Evolutionary conservation across 2,797 vertebrate species (phyloP), one percentile per base, ranked within the genome.

Genomic region (Aphelocoma californica): DNA sequence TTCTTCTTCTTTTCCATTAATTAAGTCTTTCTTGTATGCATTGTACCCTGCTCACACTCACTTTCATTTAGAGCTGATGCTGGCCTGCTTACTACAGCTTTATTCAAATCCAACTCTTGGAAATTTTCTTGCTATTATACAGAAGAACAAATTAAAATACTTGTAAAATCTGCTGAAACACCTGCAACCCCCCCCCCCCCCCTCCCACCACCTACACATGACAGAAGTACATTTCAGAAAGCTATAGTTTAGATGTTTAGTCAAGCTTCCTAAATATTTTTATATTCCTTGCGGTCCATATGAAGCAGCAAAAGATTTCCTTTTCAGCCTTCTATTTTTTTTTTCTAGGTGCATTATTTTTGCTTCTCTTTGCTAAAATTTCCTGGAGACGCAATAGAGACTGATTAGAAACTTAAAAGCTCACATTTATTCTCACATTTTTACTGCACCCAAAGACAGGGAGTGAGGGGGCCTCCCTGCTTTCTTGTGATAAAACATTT

Each of bases 381-480:
- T 77, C 12, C 23, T 57, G 28, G 7, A 32, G 8, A 32, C 51
- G 23, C 15, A 65, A 32, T 42, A 29, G 4, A 66, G 34, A 42
- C 7, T 40, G 28, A 79, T 58, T 28, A 70, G 7, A 3, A 80
- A 9, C 14, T 53, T 70, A 36, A 56, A 86, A 45, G 7, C 80
- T 74, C 25, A 47, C 18, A 47, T 71, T 87, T 82, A 28, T 18
- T 9, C 12, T 82, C 24, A 61, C 1, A 57, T 34, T 71, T 86
- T 60, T 57, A 38, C 10, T 73, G 13, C 6, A 50, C 3, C 2
- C 10, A 85, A 57, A 34, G 29, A 2, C 4, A 47, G 20, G 14
- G 7, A 24, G 16, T 9, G 12, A 32, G 11, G 9, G 10, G 2
- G 0, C 6, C 67, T 62, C 5, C 12, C 26, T n/a, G 14, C 34